phyloP scores from a whole-genome alignment of 2,113 vertebrate species.

The Dipodomys merriami region DNA sequence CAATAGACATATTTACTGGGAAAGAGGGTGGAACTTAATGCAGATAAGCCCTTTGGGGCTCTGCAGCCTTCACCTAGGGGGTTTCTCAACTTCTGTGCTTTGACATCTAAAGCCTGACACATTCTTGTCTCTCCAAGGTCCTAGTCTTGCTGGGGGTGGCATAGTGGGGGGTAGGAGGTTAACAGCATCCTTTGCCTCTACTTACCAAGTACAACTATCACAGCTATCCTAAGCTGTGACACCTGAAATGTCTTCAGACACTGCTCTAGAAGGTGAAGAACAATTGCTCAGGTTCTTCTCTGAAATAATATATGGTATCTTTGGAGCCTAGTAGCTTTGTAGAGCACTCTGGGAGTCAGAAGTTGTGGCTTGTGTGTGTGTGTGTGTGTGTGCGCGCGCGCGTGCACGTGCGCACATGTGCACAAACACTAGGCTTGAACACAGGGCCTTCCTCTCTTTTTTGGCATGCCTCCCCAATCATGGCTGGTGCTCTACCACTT shows the following conservation, averaged over 20 bases:
- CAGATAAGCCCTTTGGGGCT: not conserved
- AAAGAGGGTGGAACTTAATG: not conserved
- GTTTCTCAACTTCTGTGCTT: not conserved
- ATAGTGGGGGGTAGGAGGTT: not conserved
- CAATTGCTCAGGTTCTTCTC: not conserved
- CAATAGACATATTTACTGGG: not conserved
- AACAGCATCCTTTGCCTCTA: not conserved
- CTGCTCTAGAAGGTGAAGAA: not conserved
- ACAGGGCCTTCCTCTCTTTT: too few relatives aligned
- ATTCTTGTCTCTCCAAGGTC: not conserved
- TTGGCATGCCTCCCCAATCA: too few relatives aligned
- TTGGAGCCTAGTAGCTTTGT: not conserved
- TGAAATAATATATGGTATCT: not conserved
- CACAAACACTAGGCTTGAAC: too few relatives aligned
- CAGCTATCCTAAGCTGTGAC: not conserved
- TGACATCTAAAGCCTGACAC: not conserved
- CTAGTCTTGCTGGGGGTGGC: not conserved
- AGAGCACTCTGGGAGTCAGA: not conserved
- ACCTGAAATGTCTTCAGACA: not conserved
- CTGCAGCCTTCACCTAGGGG: not conserved
- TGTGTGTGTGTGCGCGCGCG: too few relatives aligned
- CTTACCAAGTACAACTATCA: not conserved
- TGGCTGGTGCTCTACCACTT: too few relatives aligned
- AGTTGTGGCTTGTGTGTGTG: not conserved
- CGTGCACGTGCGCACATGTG: too few relatives aligned